Evolutionary conservation across 2,113 vertebrate species (phyloP).

Genomic region (Tichodroma muraria): DNA sequence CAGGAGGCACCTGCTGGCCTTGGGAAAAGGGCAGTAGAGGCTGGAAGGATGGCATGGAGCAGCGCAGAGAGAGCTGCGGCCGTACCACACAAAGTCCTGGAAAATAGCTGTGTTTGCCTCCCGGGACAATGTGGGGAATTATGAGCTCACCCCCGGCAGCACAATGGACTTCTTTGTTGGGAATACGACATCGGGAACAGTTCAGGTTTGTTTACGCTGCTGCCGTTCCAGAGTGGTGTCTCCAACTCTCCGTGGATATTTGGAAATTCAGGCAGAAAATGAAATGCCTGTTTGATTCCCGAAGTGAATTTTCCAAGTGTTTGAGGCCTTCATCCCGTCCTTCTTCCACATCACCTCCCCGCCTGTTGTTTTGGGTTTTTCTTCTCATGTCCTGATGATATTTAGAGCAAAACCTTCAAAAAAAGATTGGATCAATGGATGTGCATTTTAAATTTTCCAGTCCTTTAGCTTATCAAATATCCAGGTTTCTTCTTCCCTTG

Average conservation of each 20-base stretch:
- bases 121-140: neutral
- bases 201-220: constrained; percentile 17
- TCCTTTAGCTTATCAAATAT: neutral
- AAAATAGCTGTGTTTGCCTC: fast-evolving
- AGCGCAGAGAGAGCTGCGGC: neutral
- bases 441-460: neutral
- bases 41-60: neutral
- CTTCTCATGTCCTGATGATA: neutral
- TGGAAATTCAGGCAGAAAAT: constrained; percentile 17
- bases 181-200: neutral
- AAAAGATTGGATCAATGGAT: neutral
- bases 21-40: neutral
- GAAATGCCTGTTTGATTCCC: constrained; percentile 2
- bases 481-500: neutral
- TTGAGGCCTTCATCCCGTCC: neutral
- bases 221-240: neutral
- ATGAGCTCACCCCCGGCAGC: neutral
- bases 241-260: neutral
- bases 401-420: neutral
- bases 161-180: neutral
- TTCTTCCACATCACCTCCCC: neutral
- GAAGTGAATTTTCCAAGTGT: neutral
- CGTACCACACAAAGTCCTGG: neutral
- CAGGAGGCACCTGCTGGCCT: neutral
- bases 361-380: neutral